These are phyloP conservation scores for Heteromyza rotundicornis DNA, from an alignment of 2,888 invertebrate species.

Conservation along the genomic window DNA sequence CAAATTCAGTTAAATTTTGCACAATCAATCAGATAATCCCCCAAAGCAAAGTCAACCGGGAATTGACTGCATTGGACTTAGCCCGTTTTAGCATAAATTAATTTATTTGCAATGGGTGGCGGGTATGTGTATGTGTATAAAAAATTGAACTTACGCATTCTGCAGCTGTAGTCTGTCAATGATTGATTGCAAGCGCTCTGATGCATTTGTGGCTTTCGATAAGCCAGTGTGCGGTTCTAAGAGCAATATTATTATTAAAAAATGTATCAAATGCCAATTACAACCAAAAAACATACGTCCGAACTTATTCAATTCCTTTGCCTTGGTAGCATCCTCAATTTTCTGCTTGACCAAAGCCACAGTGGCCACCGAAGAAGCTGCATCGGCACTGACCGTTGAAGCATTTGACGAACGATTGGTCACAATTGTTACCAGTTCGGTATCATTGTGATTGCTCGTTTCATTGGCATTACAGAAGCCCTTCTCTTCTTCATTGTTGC, in stretches of 20 bases:
- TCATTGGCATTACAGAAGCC: constrained; percentile 53
- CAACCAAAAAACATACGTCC: not conserved
- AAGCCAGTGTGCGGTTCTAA: constrained; percentile 48
- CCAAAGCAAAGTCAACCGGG: too few species aligned
- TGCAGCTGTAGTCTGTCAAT: constrained; percentile 53
- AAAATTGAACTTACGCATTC: constrained; percentile 52
- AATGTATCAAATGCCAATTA: too few species aligned
- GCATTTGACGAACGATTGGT: constrained; percentile 24
- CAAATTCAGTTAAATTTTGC: too few species aligned
- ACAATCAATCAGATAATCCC: too few species aligned
- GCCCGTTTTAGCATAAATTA: too few species aligned
- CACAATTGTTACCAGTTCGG: constrained; percentile 39
- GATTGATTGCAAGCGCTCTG: constrained; percentile 52
- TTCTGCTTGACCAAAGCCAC: constrained; percentile 20
- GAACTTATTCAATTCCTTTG: constrained; percentile 14
- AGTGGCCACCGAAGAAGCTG: constrained; percentile 19
- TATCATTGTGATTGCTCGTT: constrained; percentile 34
- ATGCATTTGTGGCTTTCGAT: constrained; percentile 44
- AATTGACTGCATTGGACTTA: too few species aligned
- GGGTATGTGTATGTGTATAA: too few species aligned
- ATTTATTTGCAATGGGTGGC: too few species aligned
- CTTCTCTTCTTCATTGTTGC: constrained; percentile 45
- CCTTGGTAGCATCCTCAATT: constrained; percentile 8
- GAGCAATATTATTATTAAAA: too few species aligned
- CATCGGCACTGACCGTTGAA: constrained; percentile 9